Evolutionary conservation across 2,888 invertebrate species (phyloP).

Genomic region (Ornithoptera priamus): DNA sequence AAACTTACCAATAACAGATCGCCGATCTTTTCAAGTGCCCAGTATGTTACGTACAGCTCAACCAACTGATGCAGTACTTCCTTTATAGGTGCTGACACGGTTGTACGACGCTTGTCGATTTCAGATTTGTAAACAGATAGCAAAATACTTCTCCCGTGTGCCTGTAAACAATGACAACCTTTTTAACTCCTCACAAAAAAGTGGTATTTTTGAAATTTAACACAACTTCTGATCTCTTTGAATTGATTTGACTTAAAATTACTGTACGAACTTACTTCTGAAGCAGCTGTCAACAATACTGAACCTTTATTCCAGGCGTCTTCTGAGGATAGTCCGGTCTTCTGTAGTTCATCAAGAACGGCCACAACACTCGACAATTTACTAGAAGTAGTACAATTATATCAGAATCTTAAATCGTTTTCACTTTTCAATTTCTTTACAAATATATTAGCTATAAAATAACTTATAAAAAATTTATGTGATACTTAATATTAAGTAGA

Average conservation of each 20-base stretch:
- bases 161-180: slow-evolving; percentile 39
- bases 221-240: no score
- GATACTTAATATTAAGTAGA: no score
- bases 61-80: slow-evolving; percentile 84
- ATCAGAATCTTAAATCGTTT: no score
- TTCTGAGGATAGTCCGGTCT: slow-evolving; percentile 83
- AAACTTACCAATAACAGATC: slow-evolving; percentile 87
- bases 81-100: slow-evolving; percentile 81
- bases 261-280: slow-evolving; percentile 80
- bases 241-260: no score
- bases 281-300: slow-evolving; percentile 88
- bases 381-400: slow-evolving; percentile 57
- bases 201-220: no score
- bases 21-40: slow-evolving; percentile 86
- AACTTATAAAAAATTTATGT: no score
- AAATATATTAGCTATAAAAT: no score
- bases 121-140: slow-evolving; percentile 84
- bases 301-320: slow-evolving; percentile 93
- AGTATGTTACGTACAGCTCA: slow-evolving; percentile 87
- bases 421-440: no score
- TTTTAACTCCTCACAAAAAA: no score
- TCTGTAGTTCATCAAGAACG: slow-evolving; percentile 83
- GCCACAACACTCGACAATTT: slow-evolving; percentile 84
- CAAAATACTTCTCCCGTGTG: slow-evolving; percentile 89
- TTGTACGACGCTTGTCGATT: slow-evolving; percentile 62